Conservation (phyloP, 1,140 invertebrate species). For the Aphis craccivora region DNA sequence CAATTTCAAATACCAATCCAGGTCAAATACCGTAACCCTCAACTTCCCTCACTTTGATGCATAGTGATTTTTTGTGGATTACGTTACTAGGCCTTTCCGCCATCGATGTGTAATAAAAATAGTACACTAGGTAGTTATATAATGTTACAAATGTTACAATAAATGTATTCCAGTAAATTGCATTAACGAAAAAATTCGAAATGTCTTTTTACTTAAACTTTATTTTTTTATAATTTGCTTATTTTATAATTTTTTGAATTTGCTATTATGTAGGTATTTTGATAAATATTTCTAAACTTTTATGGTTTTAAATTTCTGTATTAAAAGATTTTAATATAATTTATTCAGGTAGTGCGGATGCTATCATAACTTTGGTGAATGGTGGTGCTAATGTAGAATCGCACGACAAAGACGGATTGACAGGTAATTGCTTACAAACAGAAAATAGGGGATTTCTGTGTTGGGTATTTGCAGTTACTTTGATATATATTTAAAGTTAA, state of each 20-base stretch:
- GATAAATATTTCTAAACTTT: background rate
- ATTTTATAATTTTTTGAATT: background rate
- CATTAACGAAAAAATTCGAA: background rate
- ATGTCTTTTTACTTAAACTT: background rate
- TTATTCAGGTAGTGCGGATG: conserved; percentile 78
- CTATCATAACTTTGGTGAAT: conserved; percentile 84
- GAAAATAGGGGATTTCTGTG: background rate
- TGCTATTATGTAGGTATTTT: too few species aligned
- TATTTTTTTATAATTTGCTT: background rate
- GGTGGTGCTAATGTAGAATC: conserved; percentile 81
- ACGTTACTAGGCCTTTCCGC: too few species aligned
- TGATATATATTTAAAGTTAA: background rate
- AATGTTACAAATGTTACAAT: background rate
- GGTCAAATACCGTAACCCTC: too few species aligned
- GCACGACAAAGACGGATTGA: conserved; percentile 82
- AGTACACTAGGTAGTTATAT: background rate
- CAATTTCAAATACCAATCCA: too few species aligned
- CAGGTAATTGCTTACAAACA: conserved; percentile 63
- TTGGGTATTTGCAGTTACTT: background rate
- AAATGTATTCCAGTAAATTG: background rate
- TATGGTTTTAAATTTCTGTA: background rate
- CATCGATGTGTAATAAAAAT: background rate
- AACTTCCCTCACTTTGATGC: too few species aligned
- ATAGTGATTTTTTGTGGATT: too few species aligned
- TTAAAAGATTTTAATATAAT: background rate